Evolutionary conservation across 2,113 vertebrate species (phyloP).

Genomic region (Xiphias gladius): DNA sequence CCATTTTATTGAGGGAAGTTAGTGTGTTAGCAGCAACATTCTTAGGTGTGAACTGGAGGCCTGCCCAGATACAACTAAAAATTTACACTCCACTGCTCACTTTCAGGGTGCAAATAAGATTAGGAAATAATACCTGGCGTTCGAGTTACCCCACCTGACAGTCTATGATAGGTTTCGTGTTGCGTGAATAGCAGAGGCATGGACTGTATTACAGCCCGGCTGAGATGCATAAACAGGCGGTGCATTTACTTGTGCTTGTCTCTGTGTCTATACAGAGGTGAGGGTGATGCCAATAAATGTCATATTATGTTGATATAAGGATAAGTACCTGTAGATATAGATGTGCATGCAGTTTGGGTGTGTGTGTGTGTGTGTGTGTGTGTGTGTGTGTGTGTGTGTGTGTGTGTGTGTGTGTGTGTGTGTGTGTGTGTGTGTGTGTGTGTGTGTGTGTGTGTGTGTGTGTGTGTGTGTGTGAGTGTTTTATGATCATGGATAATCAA

Average conservation of each 20-base stretch:
- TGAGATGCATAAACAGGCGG: slow-evolving; percentile 17
- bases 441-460: not conserved
- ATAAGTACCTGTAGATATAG: slow-evolving; percentile 26
- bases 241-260: slow-evolving; percentile 32
- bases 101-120: slow-evolving; percentile 72
- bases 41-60: slow-evolving; percentile 22
- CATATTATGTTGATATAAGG: slow-evolving; percentile 52
- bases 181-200: slow-evolving; percentile 46
- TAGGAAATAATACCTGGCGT: slow-evolving; percentile 62
- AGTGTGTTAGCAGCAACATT: slow-evolving; percentile 15
- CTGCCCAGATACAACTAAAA: slow-evolving; percentile 48
- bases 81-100: slow-evolving; percentile 70
- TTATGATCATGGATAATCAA: slow-evolving; percentile 10
- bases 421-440: not conserved
- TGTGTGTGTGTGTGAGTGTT: not conserved
- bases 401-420: not conserved
- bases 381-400: not conserved
- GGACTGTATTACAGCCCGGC: slow-evolving; percentile 26
- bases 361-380: not conserved
- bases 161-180: slow-evolving; percentile 70
- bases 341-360: not conserved
- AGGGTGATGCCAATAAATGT: slow-evolving; percentile 46
- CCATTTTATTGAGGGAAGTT: slow-evolving; percentile 26
- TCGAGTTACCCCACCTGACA: slow-evolving; percentile 66
- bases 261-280: slow-evolving; percentile 41